These are phyloP conservation scores for Gallinago media DNA, from an alignment of 2,113 vertebrate species.

Conservation along the genomic window DNA sequence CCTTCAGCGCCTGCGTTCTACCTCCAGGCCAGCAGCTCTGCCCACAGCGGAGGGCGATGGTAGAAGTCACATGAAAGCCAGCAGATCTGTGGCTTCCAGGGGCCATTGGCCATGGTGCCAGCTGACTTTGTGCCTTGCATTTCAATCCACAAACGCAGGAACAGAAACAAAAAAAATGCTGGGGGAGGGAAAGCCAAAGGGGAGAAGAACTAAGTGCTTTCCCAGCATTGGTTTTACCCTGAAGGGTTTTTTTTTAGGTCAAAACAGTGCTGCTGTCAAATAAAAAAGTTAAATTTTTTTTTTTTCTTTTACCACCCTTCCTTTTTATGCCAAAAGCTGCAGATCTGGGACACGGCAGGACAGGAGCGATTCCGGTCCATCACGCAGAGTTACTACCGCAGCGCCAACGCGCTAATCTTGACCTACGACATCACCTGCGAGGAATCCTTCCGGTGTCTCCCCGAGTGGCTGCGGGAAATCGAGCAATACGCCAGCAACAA, in stretches of 20 bases:
- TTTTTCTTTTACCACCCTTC: not conserved
- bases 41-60: not conserved
- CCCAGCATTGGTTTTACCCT: not conserved
- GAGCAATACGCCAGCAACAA: constrained; percentile 98
- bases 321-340: constrained; percentile 79
- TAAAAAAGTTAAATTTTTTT: not conserved
- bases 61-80: not conserved
- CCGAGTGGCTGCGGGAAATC: constrained; percentile 97
- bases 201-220: not conserved
- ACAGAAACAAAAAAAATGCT: not conserved
- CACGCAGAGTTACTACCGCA: constrained; percentile 99
- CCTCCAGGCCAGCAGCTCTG: not conserved
- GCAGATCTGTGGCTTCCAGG: not conserved
- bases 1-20: not conserved
- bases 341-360: constrained; percentile 99
- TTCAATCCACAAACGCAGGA: constrained; percentile 33
- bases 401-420: constrained; percentile 96
- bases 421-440: constrained; percentile 99
- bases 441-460: constrained; percentile 98
- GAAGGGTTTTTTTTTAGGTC: not conserved
- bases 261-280: not conserved
- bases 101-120: rapidly evolving
- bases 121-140: constrained; percentile 35
- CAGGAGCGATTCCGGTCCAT: constrained; percentile 98
- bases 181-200: not conserved